A percentile compares a stretch with the other conserved stretches of the same genome.
Conservation (phyloP, 1,140 invertebrate genomes). For the Panulirus ornatus region DNA sequence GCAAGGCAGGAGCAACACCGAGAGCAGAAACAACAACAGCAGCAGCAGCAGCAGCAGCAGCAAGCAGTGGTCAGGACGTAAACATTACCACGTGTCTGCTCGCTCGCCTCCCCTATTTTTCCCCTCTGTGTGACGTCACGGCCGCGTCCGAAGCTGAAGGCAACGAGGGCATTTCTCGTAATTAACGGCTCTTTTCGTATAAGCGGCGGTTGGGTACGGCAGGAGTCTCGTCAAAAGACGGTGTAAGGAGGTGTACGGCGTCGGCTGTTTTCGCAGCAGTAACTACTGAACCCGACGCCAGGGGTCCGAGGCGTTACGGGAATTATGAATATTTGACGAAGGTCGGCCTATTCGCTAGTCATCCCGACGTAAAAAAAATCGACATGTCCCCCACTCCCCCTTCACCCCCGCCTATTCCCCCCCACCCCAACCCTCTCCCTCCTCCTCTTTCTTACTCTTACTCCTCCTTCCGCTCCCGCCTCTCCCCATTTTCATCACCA, state of each 20-base stretch:
- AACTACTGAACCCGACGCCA: too few relatives aligned
- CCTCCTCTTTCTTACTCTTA: background rate
- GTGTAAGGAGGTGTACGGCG: background rate
- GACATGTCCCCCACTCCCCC: background rate
- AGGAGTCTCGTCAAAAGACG: background rate
- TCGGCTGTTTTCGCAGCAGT: too few relatives aligned
- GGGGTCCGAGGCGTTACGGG: too few relatives aligned
- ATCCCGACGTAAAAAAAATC: slow-evolving; percentile 24
- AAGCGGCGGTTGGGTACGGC: background rate
- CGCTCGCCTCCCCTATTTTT: slow-evolving; percentile 11
- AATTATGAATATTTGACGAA: slow-evolving; percentile 25
- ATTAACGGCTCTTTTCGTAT: background rate
- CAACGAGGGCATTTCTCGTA: background rate
- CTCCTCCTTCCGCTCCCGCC: slow-evolving; percentile 47
- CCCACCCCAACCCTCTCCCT: background rate
- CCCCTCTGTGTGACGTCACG: slow-evolving; percentile 49
- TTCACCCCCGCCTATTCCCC: background rate
- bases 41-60: background rate
- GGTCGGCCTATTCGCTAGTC: slow-evolving; percentile 17
- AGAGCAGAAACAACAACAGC: background rate
- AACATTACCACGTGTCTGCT: slow-evolving; percentile 44
- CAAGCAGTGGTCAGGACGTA: slow-evolving; percentile 22
- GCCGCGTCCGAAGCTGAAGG: slow-evolving; percentile 19
- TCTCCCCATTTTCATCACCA: background rate
- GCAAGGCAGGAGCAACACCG: background rate